Base-by-base conservation (phyloP, 2,888 invertebrate genomes). In the Polymixis flavicincta region DNA sequence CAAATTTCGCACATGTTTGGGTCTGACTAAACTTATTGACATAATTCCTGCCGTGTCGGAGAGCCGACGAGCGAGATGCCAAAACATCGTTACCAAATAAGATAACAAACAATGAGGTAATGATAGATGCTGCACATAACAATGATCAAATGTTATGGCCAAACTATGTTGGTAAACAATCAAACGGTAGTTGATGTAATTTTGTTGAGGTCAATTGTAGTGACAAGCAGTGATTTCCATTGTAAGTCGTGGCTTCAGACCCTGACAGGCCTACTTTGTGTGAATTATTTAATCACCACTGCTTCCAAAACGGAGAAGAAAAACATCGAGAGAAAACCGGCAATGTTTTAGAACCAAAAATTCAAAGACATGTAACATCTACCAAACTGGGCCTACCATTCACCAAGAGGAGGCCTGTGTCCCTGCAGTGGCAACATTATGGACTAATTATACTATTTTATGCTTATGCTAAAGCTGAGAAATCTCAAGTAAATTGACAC, bases 1-100 rank as follows among this genome's bases (percentile, higher is more conserved):
- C 88, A 87, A 80, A 70, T 78, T 76, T 80, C 76, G 71, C 50
- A 32, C 59, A 78, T 83, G 79, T 81, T 84, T 86, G 88, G 78
- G 82, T 88, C 86, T 85, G 88, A 88, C 89, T 85, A 88, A 87
- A 83, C 85, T 83, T 94, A 92, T 94, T 94, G 94, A 93, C 93
- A 94, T 92, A 92, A 93, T 91, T 92, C 87, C 81, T 85, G 76
- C 81, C 81, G 87, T 86, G 89, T 88, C 90, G 85, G 71, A 83
- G 82, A 83, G 83, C 84, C 87, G 76, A 70, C 63, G 72, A n/a
- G 78, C 76, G 85, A 85, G 92, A 93, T 92, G 92, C 93, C 93
- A 93, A 93, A 94, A 94, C 94, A 87, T 54, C 69, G 85, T 88
- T 85, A 89, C 90, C 89, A 87, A 91, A 92, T 92, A 88, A 89